Conservation (phyloP, 1,140 invertebrate genomes). For the Drosophila elegans region DNA sequence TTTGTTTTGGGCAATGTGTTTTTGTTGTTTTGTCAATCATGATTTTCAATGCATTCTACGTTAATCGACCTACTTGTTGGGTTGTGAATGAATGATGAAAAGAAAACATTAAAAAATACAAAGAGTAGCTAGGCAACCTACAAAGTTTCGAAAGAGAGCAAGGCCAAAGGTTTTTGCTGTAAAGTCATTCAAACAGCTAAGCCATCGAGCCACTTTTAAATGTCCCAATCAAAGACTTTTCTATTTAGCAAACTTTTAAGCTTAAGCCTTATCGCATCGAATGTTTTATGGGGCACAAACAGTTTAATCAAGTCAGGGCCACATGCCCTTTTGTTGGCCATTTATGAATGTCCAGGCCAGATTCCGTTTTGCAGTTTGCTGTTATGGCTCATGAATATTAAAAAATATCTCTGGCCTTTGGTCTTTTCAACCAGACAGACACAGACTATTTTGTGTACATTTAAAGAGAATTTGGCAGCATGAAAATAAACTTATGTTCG, state of each 20-base stretch:
- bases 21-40: slow-evolving; percentile 54
- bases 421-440: slow-evolving; percentile 41
- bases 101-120: slow-evolving; percentile 2
- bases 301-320: slow-evolving; percentile 44
- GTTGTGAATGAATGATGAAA: slow-evolving; percentile 13
- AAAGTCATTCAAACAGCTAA: slow-evolving; percentile 15
- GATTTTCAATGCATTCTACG: slow-evolving; percentile 40
- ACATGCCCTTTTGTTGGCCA: slow-evolving; percentile 16
- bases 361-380: slow-evolving; percentile 27
- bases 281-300: slow-evolving; percentile 37
- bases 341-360: slow-evolving; percentile 40
- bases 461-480: slow-evolving; percentile 65
- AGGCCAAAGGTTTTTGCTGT: slow-evolving; percentile 13
- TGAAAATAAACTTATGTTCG: slow-evolving; percentile 63
- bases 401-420: slow-evolving; percentile 72
- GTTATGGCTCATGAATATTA: slow-evolving; percentile 67
- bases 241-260: slow-evolving; percentile 23
- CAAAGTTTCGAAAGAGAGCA: slow-evolving; percentile 10
- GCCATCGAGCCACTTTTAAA: slow-evolving; percentile 26
- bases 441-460: slow-evolving; percentile 32
- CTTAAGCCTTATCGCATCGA: slow-evolving; percentile 33
- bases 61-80: slow-evolving; percentile 47
- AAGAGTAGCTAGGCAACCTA: not conserved
- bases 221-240: slow-evolving; percentile 25
- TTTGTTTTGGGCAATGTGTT: not conserved